Conservation (phyloP, 2,113 vertebrate genomes). For the Paratilapia polleni region DNA sequence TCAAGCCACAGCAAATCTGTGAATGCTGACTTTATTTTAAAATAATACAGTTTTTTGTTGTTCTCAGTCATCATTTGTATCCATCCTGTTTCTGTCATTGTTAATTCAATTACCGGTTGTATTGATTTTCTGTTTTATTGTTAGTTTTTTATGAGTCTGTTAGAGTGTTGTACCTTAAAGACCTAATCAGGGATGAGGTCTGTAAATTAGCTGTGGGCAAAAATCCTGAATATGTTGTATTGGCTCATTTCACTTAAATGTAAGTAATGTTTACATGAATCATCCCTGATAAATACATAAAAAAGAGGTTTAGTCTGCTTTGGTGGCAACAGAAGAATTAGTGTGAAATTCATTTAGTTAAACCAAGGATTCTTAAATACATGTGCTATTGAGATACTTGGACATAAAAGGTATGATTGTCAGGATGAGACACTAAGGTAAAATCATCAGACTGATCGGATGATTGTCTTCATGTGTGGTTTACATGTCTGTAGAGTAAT, state of each 20-base stretch:
- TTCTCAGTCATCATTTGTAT: no score
- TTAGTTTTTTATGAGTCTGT: background rate
- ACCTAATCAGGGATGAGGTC: background rate
- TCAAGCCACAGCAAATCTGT: background rate
- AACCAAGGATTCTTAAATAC: no score
- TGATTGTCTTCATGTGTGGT: background rate
- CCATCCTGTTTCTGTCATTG: background rate
- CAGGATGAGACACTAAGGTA: no score
- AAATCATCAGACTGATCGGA: background rate
- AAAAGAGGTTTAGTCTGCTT: no score
- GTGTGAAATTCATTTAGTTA: background rate
- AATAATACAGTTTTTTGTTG: background rate
- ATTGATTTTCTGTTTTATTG: background rate
- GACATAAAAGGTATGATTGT: no score
- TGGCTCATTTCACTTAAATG: background rate
- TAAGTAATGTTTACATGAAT: background rate
- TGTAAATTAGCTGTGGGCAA: background rate
- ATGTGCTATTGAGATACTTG: no score
- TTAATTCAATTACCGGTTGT: no score
- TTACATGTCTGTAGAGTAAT: background rate
- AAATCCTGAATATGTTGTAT: background rate
- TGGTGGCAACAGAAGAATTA: no score
- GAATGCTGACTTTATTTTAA: background rate
- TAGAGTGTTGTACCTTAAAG: background rate
- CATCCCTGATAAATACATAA: background rate